A percentile compares a stretch with the other conserved stretches of the same genome.
Evolutionary conservation across 37 sponge, comb jelly and placozoan genomes (phyloP).

Genomic region (Amphimedon queenslandica): DNA sequence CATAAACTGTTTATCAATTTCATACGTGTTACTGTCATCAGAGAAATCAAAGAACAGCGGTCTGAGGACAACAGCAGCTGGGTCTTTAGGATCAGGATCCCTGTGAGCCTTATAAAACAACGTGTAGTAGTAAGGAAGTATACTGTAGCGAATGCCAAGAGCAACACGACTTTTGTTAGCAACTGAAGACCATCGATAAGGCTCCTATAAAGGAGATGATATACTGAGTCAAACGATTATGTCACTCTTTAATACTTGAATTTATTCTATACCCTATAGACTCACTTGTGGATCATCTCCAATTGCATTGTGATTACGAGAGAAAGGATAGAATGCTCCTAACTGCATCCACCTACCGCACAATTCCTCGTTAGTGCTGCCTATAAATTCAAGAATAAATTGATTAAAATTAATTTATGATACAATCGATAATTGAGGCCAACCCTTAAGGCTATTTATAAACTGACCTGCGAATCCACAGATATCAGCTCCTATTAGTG

Average conservation of each 20-base stretch:
- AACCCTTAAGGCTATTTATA: no score
- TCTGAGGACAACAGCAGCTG: conserved; percentile 62
- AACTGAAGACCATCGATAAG: conserved; percentile 75
- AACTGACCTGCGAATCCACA: conserved; percentile 84
- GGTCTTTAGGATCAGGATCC: conserved; percentile 10
- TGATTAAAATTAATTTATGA: no score
- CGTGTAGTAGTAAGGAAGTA: conserved; percentile 87
- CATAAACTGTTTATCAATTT: conserved; percentile 81
- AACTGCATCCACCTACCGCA: conserved; percentile 88
- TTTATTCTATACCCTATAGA: background rate
- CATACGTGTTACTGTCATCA: conserved; percentile 44
- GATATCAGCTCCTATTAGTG: conserved; percentile 85
- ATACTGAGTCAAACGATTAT: no score
- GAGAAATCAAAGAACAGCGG: conserved; percentile 92
- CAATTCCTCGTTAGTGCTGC: conserved; percentile 79
- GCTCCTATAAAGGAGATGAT: conserved; percentile 50
- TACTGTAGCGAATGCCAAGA: conserved; percentile 77
- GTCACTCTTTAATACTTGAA: no score
- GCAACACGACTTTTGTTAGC: conserved; percentile 61
- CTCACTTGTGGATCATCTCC: conserved; percentile 27
- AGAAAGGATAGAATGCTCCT: conserved; percentile 90
- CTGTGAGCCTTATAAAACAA: conserved; percentile 69
- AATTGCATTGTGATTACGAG: conserved; percentile 72
- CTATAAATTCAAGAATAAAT: no score
- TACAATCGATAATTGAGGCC: no score